Percentiles rank a stretch among this genome's conserved stretches.
Evolutionary conservation across 2,797 vertebrate genomes (phyloP).

Genomic region (Schizopygopsis pylzovi): DNA sequence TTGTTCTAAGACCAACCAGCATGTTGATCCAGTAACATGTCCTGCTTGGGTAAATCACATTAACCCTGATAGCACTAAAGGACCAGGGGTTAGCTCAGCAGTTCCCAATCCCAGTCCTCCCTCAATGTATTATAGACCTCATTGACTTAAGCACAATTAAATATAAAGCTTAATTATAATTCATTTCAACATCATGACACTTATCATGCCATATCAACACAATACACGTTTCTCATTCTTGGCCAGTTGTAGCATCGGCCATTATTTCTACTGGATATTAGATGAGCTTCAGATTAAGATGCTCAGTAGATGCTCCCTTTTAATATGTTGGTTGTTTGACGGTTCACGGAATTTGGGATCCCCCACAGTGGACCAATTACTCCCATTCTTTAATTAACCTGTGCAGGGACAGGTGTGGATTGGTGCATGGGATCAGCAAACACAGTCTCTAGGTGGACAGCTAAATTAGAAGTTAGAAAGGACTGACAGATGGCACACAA

Average conservation of each 20-base stretch:
- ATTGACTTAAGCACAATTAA: not conserved
- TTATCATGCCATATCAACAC: not conserved
- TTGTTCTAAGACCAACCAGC: not conserved
- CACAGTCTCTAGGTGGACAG: constrained; percentile 63
- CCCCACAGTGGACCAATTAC: constrained; percentile 48
- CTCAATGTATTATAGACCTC: not conserved
- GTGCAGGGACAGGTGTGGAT: constrained; percentile 72
- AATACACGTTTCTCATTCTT: not conserved
- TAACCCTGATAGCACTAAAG: not conserved
- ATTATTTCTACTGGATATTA: not conserved
- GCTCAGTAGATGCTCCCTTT: not conserved
- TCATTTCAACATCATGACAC: not conserved
- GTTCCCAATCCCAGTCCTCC: too few relatives aligned
- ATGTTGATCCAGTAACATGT: not conserved
- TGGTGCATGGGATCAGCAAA: constrained; percentile 62
- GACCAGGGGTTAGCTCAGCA: not conserved
- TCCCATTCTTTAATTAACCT: constrained; percentile 76
- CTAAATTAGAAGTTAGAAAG: constrained; percentile 66
- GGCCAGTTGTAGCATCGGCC: not conserved
- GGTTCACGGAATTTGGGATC: not conserved
- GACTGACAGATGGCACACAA: constrained; percentile 64
- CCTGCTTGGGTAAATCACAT: not conserved
- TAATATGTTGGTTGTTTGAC: not conserved
- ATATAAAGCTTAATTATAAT: not conserved
- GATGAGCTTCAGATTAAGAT: not conserved